Conservation (phyloP, 1,140 invertebrate genomes). For the Linepithema humile region DNA sequence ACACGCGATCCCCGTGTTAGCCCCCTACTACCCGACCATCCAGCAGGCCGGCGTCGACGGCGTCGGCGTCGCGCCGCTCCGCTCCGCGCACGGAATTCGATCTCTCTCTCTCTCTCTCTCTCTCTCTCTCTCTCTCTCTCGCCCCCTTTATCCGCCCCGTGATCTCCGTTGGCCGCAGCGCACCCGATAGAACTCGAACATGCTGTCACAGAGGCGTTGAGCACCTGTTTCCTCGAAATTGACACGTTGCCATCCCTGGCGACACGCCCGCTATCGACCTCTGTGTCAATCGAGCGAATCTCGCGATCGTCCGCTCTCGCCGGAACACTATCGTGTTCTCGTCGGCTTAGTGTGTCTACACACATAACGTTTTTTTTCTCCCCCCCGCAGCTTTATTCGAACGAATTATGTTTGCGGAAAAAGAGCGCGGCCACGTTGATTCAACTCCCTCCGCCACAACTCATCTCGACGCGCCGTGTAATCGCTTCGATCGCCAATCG, state of each 20-base stretch:
- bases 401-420: background rate
- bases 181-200: conserved; percentile 75
- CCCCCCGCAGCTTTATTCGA: background rate
- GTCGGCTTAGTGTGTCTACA: background rate
- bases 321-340: conserved; percentile 1
- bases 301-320: conserved; percentile 67
- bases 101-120: conserved; percentile 20
- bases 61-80: conserved; percentile 19
- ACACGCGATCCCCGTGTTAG: conserved; percentile 79
- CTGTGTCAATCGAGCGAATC: conserved; percentile 70
- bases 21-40: conserved; percentile 60
- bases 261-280: conserved; percentile 73
- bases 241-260: conserved; percentile 78
- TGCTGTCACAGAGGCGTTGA: conserved; percentile 81
- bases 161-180: conserved; percentile 63
- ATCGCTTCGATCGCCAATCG: background rate
- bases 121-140: conserved; percentile 18
- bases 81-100: conserved; percentile 44
- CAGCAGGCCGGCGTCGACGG: conserved; percentile 53
- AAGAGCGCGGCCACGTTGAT: background rate
- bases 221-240: conserved; percentile 79
- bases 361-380: background rate
- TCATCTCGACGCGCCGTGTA: conserved; percentile 23
- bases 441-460: background rate
- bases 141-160: conserved; percentile 24